Conservation (phyloP, 2,113 vertebrate species). For the Callionymus lyra region DNA sequence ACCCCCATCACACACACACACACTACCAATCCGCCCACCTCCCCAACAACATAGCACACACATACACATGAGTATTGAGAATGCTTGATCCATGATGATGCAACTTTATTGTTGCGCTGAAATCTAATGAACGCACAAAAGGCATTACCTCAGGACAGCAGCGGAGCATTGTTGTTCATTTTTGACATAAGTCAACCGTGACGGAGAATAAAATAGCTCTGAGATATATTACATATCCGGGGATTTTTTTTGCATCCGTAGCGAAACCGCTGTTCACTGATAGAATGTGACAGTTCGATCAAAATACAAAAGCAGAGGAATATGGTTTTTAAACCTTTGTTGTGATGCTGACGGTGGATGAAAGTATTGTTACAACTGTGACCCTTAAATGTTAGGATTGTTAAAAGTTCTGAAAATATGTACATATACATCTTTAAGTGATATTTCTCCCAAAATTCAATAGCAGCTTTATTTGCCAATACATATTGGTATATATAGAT, state of each 20-base stretch:
- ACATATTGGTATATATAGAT: too few species aligned
- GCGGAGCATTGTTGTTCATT: constrained; percentile 12
- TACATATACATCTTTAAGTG: too few species aligned
- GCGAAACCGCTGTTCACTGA: constrained; percentile 26
- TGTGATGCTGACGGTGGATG: background rate
- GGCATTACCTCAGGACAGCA: constrained; percentile 18
- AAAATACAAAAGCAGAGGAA: constrained; percentile 4
- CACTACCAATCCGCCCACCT: too few species aligned
- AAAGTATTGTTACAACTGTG: too few species aligned
- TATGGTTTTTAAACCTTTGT: constrained; percentile 7
- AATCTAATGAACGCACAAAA: constrained; percentile 3
- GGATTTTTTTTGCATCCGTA: constrained; percentile 15
- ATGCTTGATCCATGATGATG: constrained; percentile 21
- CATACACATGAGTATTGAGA: constrained; percentile 19
- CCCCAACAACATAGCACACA: constrained; percentile 7
- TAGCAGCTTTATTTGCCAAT: too few species aligned
- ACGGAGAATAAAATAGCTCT: background rate
- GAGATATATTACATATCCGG: constrained; percentile 5
- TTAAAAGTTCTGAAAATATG: too few species aligned
- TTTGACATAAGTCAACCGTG: constrained; percentile 15
- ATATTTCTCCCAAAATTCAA: too few species aligned
- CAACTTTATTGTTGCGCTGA: constrained; percentile 35
- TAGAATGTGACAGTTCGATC: constrained; percentile 23
- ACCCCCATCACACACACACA: constrained; percentile 1
- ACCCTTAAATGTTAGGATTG: too few species aligned